Evolutionary conservation across 1,140 invertebrate genomes (phyloP), one percentile per base, ranked within the genome.

Genomic region (Caenorhabditis brenneri): DNA sequence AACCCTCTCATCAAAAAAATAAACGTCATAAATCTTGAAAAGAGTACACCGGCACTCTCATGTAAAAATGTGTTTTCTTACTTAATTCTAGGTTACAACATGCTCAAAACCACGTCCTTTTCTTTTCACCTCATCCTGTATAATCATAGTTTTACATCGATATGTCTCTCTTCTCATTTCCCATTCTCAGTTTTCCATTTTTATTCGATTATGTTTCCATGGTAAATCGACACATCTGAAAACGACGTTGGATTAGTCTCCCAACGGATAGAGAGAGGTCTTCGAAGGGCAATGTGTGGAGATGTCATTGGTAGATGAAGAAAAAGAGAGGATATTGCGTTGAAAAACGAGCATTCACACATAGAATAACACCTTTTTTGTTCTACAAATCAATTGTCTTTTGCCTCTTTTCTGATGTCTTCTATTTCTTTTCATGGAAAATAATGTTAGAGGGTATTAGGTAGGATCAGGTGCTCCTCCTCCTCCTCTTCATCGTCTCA

Each of bases 191-290:
- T 10, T 24, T 4, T 65, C 15, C 19, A 12, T 74, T n/a, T 42
- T 46, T 24, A 74, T 74, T 42, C 65, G 65, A 74, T 74, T 74
- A 74, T 74, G 65, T 74, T 74, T 74, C 65, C 65, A 74, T 74
- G 65, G 65, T 36, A 15, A 42, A 36, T 19, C 58, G 36, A 46
- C n/a, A 74, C 36, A 74, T 42, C 65, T 74, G 36, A 46, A 74
- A 65, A 65, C 15, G 36, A 42, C 12, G 27, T 3, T n/a, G n/a
- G 58, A 65, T 65, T 65, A 65, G 58, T n/a, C 58, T 65, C 58
- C 58, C 49, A 16, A 36, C 24, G 36, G 36, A 33, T 4, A 9
- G 22, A n/a, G 19, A 5, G 15, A 5, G 49, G n/a, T 12, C 12
- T 51, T n/a, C 49, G 36, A 74, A 39, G 65, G 36, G 65, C 65